Evolutionary conservation across 92 coral and sea anemone species (phyloP).

Genomic region (Virgularia gustaviana): DNA sequence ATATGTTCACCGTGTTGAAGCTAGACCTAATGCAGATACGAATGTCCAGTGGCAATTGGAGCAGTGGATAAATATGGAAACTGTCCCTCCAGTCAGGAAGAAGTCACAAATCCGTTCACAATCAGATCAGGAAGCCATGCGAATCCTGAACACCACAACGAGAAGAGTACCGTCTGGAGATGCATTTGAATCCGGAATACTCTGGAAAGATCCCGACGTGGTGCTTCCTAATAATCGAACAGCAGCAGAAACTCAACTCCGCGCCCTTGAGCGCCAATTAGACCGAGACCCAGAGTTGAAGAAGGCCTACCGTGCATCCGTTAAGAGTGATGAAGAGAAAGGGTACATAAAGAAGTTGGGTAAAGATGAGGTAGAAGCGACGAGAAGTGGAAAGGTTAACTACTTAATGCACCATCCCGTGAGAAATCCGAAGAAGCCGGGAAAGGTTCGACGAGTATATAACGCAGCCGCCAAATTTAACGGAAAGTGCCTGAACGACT

Average conservation of each 20-base stretch:
- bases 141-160: slow-evolving; percentile 31
- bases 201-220: slow-evolving; percentile 35
- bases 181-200: slow-evolving; percentile 48
- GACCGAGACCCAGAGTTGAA: slow-evolving; percentile 32
- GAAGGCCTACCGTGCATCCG: slow-evolving; percentile 19
- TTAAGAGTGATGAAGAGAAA: slow-evolving; percentile 46
- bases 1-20: neutral
- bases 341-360: slow-evolving; percentile 43
- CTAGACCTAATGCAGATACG: slow-evolving; percentile 33
- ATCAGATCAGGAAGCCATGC: slow-evolving; percentile 27
- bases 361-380: slow-evolving; percentile 18
- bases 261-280: slow-evolving; percentile 37
- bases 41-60: slow-evolving; percentile 41
- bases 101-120: slow-evolving; percentile 33
- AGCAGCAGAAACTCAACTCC: slow-evolving; percentile 27
- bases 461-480: slow-evolving; percentile 52
- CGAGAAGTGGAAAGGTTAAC: slow-evolving; percentile 12
- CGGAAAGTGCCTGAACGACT: slow-evolving; percentile 46
- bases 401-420: slow-evolving; percentile 53
- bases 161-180: slow-evolving; percentile 31
- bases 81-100: slow-evolving; percentile 39
- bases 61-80: slow-evolving; percentile 51
- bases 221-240: slow-evolving; percentile 29
- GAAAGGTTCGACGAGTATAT: slow-evolving; percentile 43
- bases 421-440: slow-evolving; percentile 51